These are phyloP conservation scores for Acanthopleura granulata DNA, from an alignment of 2,888 invertebrate genomes.

Conservation along the genomic window DNA sequence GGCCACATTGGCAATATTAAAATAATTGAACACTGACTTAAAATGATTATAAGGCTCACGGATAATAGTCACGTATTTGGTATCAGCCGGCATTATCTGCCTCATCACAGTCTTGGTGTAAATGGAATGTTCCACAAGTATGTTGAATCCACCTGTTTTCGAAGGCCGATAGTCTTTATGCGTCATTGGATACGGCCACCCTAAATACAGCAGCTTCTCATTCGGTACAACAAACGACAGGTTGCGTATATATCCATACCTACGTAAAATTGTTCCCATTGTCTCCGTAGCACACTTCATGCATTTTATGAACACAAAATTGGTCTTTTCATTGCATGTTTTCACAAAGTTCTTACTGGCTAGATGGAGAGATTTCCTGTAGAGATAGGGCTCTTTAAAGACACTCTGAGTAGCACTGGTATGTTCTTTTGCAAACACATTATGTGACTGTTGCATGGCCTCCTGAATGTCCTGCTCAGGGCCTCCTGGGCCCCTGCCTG, in stretches of 20 bases:
- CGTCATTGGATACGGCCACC: slow-evolving; percentile 63
- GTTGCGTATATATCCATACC: slow-evolving; percentile 55
- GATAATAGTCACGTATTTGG: slow-evolving; percentile 58
- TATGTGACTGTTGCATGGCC: background rate
- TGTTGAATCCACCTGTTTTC: slow-evolving; percentile 46
- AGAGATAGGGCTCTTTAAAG: background rate
- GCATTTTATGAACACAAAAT: slow-evolving; percentile 65
- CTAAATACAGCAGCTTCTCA: slow-evolving; percentile 54
- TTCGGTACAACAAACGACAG: slow-evolving; percentile 61
- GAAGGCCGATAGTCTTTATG: slow-evolving; percentile 51
- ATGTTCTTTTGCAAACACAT: background rate
- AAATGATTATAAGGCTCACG: slow-evolving; percentile 62
- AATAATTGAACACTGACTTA: slow-evolving; percentile 62
- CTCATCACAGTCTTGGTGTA: slow-evolving; percentile 54
- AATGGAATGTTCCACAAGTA: slow-evolving; percentile 63
- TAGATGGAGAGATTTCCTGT: background rate
- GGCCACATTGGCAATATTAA: slow-evolving; percentile 48
- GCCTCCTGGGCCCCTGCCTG: background rate
- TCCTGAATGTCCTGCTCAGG: background rate
- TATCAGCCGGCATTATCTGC: slow-evolving; percentile 54
- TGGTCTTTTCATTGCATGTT: slow-evolving; percentile 22
- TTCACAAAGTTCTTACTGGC: background rate
- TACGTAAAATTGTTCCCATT: slow-evolving; percentile 54
- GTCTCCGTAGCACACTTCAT: slow-evolving; percentile 68
- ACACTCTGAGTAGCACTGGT: background rate